Base-by-base conservation (phyloP, 2,888 invertebrate species). In the Drosophila robusta region DNA sequence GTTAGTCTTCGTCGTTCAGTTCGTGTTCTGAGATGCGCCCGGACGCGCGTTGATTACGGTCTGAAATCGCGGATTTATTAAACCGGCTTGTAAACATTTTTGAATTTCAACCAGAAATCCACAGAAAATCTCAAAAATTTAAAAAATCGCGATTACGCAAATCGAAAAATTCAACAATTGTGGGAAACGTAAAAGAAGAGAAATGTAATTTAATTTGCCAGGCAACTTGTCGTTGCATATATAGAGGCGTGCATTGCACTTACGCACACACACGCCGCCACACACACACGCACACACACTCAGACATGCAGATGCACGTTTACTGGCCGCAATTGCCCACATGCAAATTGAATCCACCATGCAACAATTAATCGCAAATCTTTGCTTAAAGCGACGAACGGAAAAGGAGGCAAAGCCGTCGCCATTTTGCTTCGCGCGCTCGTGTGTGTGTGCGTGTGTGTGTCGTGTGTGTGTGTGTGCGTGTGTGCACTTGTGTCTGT, bases 331-430 rank as follows among this genome's bases (percentile, higher is more conserved):
- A 50, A 46, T 39, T 50, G 50, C 58, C 67, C 45, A 57, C 52
- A 69, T 70, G 71, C 73, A 80, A 81, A 88, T 84, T 89, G 81
- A 82, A 89, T 84, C 52, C 81, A 70, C 80, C 72, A 75, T 82
- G 89, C 90, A 89, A 89, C 90, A 90, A 90, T 90, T 90, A 90
- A 90, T 90, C 81, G 78, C 85, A 89, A 90, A 89, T 89, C 90
- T 89, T 87, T 82, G 87, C 83, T 83, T 76, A 52, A 80, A 76
- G 76, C 83, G 76, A 72, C 66, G 72, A 56, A 61, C 62, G 64
- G 55, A 64, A 80, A 69, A 66, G 71, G 63, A 64, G 68, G 60
- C 80, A 65, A 65, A 69, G 58, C 49, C 71, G 64, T 68, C 79
- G 81, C 79, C 81, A 85, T 87, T 75, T 78, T 80, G 64, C 47